Evolutionary conservation across 2,888 invertebrate species (phyloP), one percentile per base, ranked within the genome.

Genomic region (Gryllus longicercus): DNA sequence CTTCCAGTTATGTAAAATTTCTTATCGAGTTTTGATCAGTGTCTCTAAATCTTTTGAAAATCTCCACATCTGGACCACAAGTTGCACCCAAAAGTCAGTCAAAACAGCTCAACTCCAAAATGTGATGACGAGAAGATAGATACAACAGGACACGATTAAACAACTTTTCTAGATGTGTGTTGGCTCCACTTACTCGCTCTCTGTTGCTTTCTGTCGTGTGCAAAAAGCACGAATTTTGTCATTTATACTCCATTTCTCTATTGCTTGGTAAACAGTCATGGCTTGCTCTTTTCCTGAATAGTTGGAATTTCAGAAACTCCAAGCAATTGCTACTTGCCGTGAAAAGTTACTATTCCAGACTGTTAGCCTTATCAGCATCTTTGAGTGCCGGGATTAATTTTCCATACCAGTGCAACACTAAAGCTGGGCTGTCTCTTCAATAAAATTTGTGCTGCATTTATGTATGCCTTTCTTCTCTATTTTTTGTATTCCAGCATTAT

Each of bases 261-360:
- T 63, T 78, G 25, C 51, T 78, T 78, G 63, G 51, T 78, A 78
- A 78, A 50, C 74, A 63, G 74, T 63, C 51, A 11, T 50, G 78
- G 74, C 74, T 78, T 78, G 78, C 78, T 78, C 74, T 78, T 78
- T n/a, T 78, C 14, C 78, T 78, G 51, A 50, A 78, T 4, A 78
- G 51, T 8, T 21, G 21, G 21, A 51, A 16, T 23, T 78, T 78
- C 11, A 10, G 51, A 50, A 3, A 78, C 1, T 78, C 51, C 51
- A 1, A 78, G 5, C 38, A 78, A 78, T 50, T 50, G 38, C 38
- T 38, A 1, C 50, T 50, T 49, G 78, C 38, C 50, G 3, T 78
- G 50, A 78, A 78, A 78, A 16, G 8, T 49, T 78, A 78, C 50
- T 50, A 78, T 50, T 50, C 74, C 74, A 74, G 74, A 1, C 11